Evolutionary conservation across 1,140 invertebrate species (phyloP), one percentile per base, ranked within the genome.

Genomic region (Himalopsyche phryganea): DNA sequence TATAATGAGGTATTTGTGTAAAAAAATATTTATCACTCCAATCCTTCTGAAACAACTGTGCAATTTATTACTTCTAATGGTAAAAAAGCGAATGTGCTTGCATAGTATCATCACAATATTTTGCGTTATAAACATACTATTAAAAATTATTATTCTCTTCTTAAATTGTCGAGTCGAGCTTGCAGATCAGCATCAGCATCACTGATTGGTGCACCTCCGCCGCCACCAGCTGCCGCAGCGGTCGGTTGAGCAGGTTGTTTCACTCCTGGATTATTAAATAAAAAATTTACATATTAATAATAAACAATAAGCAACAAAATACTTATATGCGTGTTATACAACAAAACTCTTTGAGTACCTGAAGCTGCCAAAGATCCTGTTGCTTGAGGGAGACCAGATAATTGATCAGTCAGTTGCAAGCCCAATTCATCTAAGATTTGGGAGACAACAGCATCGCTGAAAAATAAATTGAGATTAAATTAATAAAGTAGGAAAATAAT

Each of bases 361-460:
- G 80, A 60, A 10, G 80, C 73, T 18, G 83, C 81, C 18, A 89
- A 72, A 35, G 82, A 79, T 58, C 81, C 83, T 33, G 79, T 78
- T 32, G 87, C 84, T 69, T 88, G 83, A n/a, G 94, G 93, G 48
- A 97, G 74, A 13, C 90, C 90, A 9, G 90, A 89, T 32, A 98
- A 76, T 70, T 93, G 86, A 73, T 96, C 93, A 38, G 84, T 90
- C 62, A 99, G 79, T 76, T 98, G 94, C 45, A 99, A 81, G 47
- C 97, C 97, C 55, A 99, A 76, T 79, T 99, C 97, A 74, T 99
- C 97, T 56, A 99, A 76, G 18, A 98, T 94, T 83, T 98, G 93
- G 6, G 87, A 83, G 6, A 95, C 91, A 66, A 94, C 84, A n/a
- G 89, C 88, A 76, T 94, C 91, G 67, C 90, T 90, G 67, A 36